Evolutionary conservation across 2,888 invertebrate species (phyloP), one percentile per base, ranked within the genome.

Genomic region (Pasiphila rectangulata): DNA sequence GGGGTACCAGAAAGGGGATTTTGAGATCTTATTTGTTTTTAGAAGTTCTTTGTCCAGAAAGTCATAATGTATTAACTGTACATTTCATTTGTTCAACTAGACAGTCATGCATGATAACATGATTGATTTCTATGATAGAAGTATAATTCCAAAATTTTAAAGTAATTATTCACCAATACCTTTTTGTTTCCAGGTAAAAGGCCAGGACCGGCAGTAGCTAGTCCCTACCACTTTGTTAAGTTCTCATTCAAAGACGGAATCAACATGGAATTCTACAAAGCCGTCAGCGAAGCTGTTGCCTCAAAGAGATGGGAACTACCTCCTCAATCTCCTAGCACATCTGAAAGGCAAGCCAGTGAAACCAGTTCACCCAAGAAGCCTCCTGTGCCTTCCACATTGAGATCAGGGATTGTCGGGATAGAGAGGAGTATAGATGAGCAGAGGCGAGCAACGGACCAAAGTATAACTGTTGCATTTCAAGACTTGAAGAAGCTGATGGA

Each of bases 361-460:
- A 74, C 55, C 19, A 49, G 69, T 6, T 61, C 73, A 29, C 60
- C 72, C 2, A 76, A 67, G 46, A 63, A 77, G 4, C 56, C 69
- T 30, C 75, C 80, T 6, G 79, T 87, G 0, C 84, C 74, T 57
- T 93, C 94, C 38, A 94, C 94, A 78, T 91, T 94, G 30, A 88
- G 95, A 37, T 94, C 94, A 4, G 99, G 99, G 35, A 99, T 99
- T 67, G 95, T 96, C 30, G 99, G 99, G 1, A 99, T 99, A 61
- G 99, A 99, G 79, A 91, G 96, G 64, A 94, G 95, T 63, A 91
- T 99, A 52, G 94, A 96, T 69, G 95, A 97, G 69, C 96, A 96
- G 72, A 96, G 97, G 36, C 94, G 95, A 76, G 95, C 94, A 27
- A 97, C 98, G 0, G 96, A 98, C 83, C 93, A 95, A 69, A 97